phyloP scores from a whole-genome alignment of 2,113 vertebrate genomes.

The Loxodonta africana region DNA sequence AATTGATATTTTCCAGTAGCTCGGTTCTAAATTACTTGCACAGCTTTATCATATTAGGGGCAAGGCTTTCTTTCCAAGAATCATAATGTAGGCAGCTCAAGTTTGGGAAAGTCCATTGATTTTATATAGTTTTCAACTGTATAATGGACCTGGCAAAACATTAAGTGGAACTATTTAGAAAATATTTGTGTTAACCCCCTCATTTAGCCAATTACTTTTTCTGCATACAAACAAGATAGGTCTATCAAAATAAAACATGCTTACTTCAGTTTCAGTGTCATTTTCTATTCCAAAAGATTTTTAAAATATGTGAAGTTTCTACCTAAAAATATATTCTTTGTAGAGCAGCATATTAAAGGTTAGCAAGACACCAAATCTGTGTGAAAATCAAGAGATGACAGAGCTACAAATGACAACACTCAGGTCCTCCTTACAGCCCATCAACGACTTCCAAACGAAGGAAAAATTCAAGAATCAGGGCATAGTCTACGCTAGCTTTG shows the following conservation, averaged over 20 bases:
- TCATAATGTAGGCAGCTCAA: neutral
- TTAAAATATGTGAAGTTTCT: neutral
- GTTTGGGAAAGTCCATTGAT: neutral
- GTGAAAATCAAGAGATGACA: neutral
- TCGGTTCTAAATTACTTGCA: fast-evolving
- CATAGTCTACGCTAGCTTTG: neutral
- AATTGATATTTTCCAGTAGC: fast-evolving
- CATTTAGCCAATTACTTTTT: neutral
- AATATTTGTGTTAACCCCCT: neutral
- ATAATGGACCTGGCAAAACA: neutral
- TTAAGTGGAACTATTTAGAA: neutral
- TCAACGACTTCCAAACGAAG: neutral
- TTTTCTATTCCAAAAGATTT: neutral
- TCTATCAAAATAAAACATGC: neutral
- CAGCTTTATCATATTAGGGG: neutral
- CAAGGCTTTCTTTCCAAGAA: neutral
- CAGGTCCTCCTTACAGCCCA: neutral
- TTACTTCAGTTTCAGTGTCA: neutral
- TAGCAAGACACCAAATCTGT: neutral
- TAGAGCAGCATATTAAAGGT: neutral
- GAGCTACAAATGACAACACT: neutral
- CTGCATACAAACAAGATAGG: neutral
- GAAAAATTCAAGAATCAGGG: neutral
- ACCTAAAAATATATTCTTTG: neutral
- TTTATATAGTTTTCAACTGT: neutral